phyloP scores from a whole-genome alignment of 2,797 vertebrate species.

The Sebastes jordani region DNA sequence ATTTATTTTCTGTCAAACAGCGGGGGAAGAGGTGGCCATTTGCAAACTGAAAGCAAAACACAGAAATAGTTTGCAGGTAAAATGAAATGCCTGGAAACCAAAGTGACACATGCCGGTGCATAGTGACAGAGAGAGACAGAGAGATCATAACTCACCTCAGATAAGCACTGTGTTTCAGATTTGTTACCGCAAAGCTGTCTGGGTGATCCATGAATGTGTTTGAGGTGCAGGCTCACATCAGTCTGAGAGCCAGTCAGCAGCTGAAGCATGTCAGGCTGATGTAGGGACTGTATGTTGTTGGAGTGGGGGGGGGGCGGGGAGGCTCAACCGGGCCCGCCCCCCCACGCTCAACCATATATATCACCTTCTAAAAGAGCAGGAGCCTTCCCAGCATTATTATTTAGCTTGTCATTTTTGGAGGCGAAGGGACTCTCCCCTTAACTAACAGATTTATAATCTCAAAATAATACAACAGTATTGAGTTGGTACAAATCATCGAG shows the following conservation, averaged over 20 bases:
- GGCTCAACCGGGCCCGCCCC: no score
- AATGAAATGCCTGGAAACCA: conserved; percentile 10
- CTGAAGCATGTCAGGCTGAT: neutral
- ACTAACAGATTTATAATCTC: neutral
- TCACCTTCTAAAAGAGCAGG: neutral
- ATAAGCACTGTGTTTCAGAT: neutral
- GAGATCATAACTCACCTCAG: neutral
- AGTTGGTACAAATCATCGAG: neutral
- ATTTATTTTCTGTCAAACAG: neutral
- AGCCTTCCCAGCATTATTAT: neutral
- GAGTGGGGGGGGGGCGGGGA: no score
- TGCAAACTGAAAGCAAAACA: neutral
- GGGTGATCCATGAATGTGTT: neutral
- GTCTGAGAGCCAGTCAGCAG: neutral
- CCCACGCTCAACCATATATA: neutral
- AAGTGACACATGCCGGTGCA: neutral
- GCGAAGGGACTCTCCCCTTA: neutral
- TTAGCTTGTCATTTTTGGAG: neutral
- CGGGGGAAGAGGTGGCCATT: neutral
- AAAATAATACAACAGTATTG: neutral
- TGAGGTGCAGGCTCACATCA: neutral
- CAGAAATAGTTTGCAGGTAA: neutral
- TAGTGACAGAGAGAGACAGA: neutral
- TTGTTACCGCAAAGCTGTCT: neutral
- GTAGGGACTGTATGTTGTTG: neutral